Base-by-base conservation (phyloP, 2,888 invertebrate genomes). In the Apodemia duryi region DNA sequence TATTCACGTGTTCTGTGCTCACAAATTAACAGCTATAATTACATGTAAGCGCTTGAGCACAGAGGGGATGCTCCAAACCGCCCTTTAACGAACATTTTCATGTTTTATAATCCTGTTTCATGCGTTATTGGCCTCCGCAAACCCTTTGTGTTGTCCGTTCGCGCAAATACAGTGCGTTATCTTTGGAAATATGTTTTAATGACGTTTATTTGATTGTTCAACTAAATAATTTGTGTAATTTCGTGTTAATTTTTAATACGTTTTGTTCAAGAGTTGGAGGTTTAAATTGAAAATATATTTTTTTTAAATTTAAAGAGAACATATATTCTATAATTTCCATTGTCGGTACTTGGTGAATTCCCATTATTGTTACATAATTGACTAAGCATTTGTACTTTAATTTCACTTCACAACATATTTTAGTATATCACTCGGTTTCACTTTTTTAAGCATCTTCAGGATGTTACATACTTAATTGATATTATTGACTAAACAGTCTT, bases 71-170 rank as follows among this genome's bases (percentile, higher is more conserved):
- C 72, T 70, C 68, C 69, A 76, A 79, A 77, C 78, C 76, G 81
- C 86, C 87, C 88, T 86, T 86, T 86, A 82, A 77, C 76, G 80
- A 78, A 74, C 85, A 84, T 88, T 87, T 90, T 86, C 88, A 87
- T 88, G 88, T 90, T 88, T 85, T 83, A 84, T 86, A 91, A 90
- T 90, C 90, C 83, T 84, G 88, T 91, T 90, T 85, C 88, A 91
- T 90, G 90, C 90, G 85, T 91, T 90, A 91, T 91, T 91, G 89
- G 86, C 78, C 73, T 69, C 76, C 72, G 72, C 74, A 75, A 77
- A 78, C 85, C 85, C 86, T 86, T 85, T 85, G 83, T 81, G 76
- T 63, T 67, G 72, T 63, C 68, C 77, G 77, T 70, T 75, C 84
- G 81, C 74, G 68, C 66, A 74, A 72, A 70, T 68, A 76, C 71